Percentiles rank a stretch among this genome's conserved stretches.
phyloP scores from a whole-genome alignment of 2,797 vertebrate genomes.

The Eptatretus atami region DNA sequence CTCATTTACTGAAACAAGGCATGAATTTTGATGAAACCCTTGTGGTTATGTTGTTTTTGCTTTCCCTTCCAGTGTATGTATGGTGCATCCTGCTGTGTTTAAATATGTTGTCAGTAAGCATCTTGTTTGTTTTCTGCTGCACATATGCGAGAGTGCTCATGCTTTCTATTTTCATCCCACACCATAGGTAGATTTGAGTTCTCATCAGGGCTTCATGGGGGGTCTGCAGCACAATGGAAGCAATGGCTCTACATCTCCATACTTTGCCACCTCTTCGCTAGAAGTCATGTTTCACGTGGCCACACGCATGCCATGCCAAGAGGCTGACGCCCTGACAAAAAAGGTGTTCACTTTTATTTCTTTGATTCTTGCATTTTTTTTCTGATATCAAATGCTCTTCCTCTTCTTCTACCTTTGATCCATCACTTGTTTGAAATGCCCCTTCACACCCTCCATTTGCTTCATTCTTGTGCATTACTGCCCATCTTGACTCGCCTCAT shows the following conservation, averaged over 20 bases:
- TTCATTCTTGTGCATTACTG: background rate
- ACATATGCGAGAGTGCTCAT: too few species aligned
- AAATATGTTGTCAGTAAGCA: too few species aligned
- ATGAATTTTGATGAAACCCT: too few species aligned
- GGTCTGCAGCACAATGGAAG: conserved; percentile 89
- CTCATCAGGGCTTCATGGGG: conserved; percentile 90
- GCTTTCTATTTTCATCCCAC: too few species aligned
- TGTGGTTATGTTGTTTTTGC: background rate
- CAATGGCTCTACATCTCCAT: conserved; percentile 70
- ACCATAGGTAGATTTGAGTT: conserved; percentile 43
- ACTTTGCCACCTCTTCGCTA: conserved; percentile 76
- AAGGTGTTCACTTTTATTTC: conserved; percentile 24
- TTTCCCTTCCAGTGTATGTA: conserved; percentile 1
- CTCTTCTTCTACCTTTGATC: too few species aligned
- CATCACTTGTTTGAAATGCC: too few species aligned
- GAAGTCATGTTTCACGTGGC: conserved; percentile 96
- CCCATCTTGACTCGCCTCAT: background rate
- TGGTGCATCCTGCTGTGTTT: too few species aligned
- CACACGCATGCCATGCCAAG: conserved; percentile 70
- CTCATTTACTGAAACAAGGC: too few species aligned
- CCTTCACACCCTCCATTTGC: background rate
- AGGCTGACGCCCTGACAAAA: conserved; percentile 70
- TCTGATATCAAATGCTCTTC: too few species aligned
- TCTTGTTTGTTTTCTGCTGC: too few species aligned
- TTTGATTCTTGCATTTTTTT: too few species aligned